Conservation (phyloP, 1,140 invertebrate species). For the Popillia japonica region DNA sequence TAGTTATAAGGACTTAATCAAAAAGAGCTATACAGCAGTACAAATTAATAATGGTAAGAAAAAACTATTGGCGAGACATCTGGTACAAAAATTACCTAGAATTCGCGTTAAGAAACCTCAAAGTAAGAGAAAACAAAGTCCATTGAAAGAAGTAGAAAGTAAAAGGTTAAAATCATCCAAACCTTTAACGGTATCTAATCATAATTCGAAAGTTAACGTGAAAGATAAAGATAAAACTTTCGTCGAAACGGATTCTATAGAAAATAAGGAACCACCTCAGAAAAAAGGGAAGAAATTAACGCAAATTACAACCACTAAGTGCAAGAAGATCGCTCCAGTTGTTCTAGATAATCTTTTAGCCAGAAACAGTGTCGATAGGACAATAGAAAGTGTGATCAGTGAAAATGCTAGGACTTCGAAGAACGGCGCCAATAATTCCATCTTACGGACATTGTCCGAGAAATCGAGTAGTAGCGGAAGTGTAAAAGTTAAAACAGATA, state of each 20-base stretch:
- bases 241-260: slow-evolving; percentile 48
- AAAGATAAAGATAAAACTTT: slow-evolving; percentile 47
- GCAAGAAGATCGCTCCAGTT: slow-evolving; percentile 61
- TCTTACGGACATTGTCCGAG: not conserved
- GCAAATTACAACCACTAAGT: slow-evolving; percentile 46
- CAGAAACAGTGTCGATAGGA: slow-evolving; percentile 66
- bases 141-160: slow-evolving; percentile 55
- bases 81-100: slow-evolving; percentile 38
- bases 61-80: slow-evolving; percentile 49
- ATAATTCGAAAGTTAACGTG: slow-evolving; percentile 44
- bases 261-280: slow-evolving; percentile 51
- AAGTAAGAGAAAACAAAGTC: slow-evolving; percentile 57
- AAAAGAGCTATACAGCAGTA: slow-evolving; percentile 57
- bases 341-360: slow-evolving; percentile 64
- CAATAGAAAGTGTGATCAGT: slow-evolving; percentile 60
- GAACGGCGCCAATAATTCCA: not conserved
- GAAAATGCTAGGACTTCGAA: slow-evolving; percentile 41
- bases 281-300: slow-evolving; percentile 50
- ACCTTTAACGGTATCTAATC: slow-evolving; percentile 50
- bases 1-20: slow-evolving; percentile 61
- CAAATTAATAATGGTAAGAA: slow-evolving; percentile 60
- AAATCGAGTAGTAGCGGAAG: slow-evolving; percentile 26
- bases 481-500: slow-evolving; percentile 57
- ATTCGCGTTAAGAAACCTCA: slow-evolving; percentile 45
- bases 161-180: slow-evolving; percentile 45